Evolutionary conservation across 2,888 invertebrate species (phyloP).

Genomic region (Philaethria dido): DNA sequence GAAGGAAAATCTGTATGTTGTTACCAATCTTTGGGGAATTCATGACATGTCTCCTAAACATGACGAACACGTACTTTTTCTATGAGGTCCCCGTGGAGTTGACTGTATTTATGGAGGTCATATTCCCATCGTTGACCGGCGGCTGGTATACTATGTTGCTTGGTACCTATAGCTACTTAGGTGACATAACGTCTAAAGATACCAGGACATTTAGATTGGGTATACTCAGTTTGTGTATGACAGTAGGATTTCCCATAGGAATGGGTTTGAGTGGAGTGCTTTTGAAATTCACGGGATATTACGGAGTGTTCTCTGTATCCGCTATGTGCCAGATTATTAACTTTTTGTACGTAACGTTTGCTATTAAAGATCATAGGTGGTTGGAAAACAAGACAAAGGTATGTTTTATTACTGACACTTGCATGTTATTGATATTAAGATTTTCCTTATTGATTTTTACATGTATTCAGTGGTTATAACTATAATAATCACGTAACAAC

Average conservation of each 20-base stretch:
- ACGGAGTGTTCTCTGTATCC: slow-evolving; percentile 79
- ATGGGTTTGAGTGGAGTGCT: slow-evolving; percentile 74
- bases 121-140: slow-evolving; percentile 80
- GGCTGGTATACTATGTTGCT: slow-evolving; percentile 84
- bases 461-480: background rate
- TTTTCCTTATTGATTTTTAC: slow-evolving; percentile 26
- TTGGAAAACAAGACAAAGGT: slow-evolving; percentile 71
- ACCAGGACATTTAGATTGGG: slow-evolving; percentile 85
- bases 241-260: slow-evolving; percentile 77
- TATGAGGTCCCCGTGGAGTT: slow-evolving; percentile 80
- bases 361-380: slow-evolving; percentile 75
- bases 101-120: slow-evolving; percentile 80
- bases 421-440: slow-evolving; percentile 23
- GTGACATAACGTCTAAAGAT: slow-evolving; percentile 82
- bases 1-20: slow-evolving; percentile 84
- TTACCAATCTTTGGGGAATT: slow-evolving; percentile 83
- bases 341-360: slow-evolving; percentile 73
- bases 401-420: slow-evolving; percentile 43
- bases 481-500: too few relatives aligned
- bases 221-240: slow-evolving; percentile 76
- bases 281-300: slow-evolving; percentile 73
- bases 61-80: slow-evolving; percentile 82
- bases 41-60: slow-evolving; percentile 75
- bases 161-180: slow-evolving; percentile 84
- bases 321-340: slow-evolving; percentile 69